Evolutionary conservation across 2,888 invertebrate genomes (phyloP), one percentile per base, ranked within the genome.

Genomic region (Hypolimnas misippus): DNA sequence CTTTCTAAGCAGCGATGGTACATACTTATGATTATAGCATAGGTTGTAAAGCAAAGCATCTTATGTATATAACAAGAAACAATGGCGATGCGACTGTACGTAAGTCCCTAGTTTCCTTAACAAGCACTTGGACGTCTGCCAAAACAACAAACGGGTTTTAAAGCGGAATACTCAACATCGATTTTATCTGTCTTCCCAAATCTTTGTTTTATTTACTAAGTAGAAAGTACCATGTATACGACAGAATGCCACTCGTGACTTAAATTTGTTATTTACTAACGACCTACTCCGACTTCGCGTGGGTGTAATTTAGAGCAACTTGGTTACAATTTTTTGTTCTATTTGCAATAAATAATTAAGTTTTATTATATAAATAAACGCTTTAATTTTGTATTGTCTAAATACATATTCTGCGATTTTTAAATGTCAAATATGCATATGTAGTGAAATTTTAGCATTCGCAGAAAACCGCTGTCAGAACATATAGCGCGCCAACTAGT

Each of bases 81-180:
- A 83, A 82, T 80, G 79, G 80, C 60, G 52, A 57, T 38, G 58
- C 78, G 76, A 77, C 78, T 79, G 66, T 73, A 72, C 78, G 77
- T 82, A 84, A 82, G 79, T 83, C 83, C 76, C 80, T 76, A 81
- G 84, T 79, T 87, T 86, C 86, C 84, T 86, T 88, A 86, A 89
- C 90, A 89, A 89, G 89, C 82, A 79, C 74, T 87, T 89, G 89
- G 89, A 82, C 78, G 78, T 75, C 69, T 75, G 87, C 90, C 89
- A 88, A 88, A 84, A 84, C 79, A 83, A 82, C 80, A 76, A 83
- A 76, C 76, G 72, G 78, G 78, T 74, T 77, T 80, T 80, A 55
- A 65, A 65, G 59, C 49, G 46, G 40, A 59, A 50, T 62, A 63
- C 57, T 58, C 55, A 50, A 61, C 57, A 65, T 51, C 51, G 50